phyloP scores from a whole-genome alignment of 2,113 vertebrate genomes.

The Zapus hudsonius region DNA sequence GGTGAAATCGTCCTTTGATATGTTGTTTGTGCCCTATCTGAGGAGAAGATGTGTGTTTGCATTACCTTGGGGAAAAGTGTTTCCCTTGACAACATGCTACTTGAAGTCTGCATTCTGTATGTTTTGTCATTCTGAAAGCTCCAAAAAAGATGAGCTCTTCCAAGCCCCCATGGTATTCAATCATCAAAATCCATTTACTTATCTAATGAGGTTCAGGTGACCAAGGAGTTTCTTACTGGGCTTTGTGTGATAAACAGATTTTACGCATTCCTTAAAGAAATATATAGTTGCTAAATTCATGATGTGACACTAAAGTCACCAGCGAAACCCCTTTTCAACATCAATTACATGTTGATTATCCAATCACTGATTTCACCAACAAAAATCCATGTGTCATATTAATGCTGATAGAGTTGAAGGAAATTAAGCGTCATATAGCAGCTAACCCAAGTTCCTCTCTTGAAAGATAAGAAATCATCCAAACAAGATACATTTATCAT shows the following conservation, averaged over 20 bases:
- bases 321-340: not conserved
- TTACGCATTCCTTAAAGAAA: not conserved
- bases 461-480: not conserved
- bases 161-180: not conserved
- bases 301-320: not conserved
- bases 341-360: not conserved
- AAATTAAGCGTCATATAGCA: not conserved
- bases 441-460: not conserved
- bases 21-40: too few species aligned
- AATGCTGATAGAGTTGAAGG: not conserved
- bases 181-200: not conserved
- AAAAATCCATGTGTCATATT: not conserved
- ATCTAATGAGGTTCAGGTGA: not conserved
- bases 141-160: not conserved
- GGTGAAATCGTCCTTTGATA: too few species aligned
- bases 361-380: not conserved
- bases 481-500: not conserved
- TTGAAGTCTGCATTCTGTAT: not conserved
- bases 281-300: not conserved
- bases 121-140: not conserved
- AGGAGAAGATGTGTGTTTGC: too few species aligned
- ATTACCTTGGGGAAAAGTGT: too few species aligned
- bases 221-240: not conserved
- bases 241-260: not conserved
- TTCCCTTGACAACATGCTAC: too few species aligned